Percentiles rank a stretch among this genome's conserved stretches.
These are phyloP conservation scores for Tangara arthus DNA, from an alignment of 2,797 vertebrate species.

Conservation along the genomic window DNA sequence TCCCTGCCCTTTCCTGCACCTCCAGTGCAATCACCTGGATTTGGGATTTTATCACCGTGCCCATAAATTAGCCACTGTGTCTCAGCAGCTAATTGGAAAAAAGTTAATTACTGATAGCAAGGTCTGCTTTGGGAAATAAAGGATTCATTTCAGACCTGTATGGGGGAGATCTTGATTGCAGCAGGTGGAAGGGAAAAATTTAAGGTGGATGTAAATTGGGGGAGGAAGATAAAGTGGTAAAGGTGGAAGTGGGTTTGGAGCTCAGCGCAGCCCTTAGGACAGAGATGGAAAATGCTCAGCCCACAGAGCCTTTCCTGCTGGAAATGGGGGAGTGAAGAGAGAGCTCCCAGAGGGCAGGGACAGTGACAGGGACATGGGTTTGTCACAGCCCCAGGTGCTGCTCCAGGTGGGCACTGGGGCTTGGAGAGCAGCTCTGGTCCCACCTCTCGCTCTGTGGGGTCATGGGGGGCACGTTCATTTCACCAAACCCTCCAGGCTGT, in stretches of 20 bases:
- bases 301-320: not conserved
- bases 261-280: not conserved
- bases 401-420: not conserved
- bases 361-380: not conserved
- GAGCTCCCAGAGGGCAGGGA: not conserved
- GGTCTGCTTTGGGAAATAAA: conserved; percentile 28
- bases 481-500: not conserved
- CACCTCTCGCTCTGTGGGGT: not conserved
- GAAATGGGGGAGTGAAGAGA: not conserved
- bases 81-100: not conserved
- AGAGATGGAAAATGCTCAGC: not conserved
- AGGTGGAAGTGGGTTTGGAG: not conserved
- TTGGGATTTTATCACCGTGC: not conserved
- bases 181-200: not conserved
- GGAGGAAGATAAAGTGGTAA: not conserved
- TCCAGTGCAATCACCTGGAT: not conserved
- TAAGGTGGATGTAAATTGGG: not conserved
- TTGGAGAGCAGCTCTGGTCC: not conserved
- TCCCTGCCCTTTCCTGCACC: not conserved
- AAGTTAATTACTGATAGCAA: conserved; percentile 35
- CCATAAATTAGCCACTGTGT: not conserved
- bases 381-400: fast-evolving
- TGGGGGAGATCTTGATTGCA: not conserved
- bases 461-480: not conserved
- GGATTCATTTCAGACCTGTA: not conserved